phyloP scores from a whole-genome alignment of 2,113 vertebrate species.

The Alexandromys fortis region DNA sequence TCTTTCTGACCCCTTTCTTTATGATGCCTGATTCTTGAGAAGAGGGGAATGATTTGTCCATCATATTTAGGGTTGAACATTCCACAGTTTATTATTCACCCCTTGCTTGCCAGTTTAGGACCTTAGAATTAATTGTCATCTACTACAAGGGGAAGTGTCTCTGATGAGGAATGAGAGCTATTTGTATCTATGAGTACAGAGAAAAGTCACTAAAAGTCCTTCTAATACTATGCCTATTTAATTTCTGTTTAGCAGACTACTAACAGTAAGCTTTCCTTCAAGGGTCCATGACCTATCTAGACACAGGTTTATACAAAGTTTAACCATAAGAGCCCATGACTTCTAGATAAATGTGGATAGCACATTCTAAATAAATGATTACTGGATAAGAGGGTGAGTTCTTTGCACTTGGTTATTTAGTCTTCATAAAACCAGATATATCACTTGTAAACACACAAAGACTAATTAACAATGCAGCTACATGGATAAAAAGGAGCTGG shows the following conservation, averaged over 20 bases:
- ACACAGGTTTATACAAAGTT: neutral
- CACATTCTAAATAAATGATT: neutral
- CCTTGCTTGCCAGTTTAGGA: neutral
- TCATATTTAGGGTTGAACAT: neutral
- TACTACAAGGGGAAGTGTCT: neutral
- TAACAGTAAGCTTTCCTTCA: neutral
- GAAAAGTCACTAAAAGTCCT: neutral
- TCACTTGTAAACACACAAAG: neutral
- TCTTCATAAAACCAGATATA: rapidly evolving
- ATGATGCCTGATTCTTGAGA: neutral
- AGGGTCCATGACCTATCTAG: neutral
- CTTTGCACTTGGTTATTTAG: neutral
- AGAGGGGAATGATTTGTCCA: neutral
- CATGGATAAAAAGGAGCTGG: neutral
- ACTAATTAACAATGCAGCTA: rapidly evolving
- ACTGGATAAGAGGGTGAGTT: neutral
- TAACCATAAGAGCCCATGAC: too few species aligned
- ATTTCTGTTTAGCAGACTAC: neutral
- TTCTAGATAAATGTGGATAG: neutral
- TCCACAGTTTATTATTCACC: too few species aligned
- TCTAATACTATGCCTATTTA: neutral
- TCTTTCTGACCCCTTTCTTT: neutral
- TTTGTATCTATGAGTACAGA: neutral
- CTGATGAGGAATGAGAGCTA: neutral
- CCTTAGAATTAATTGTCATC: neutral